phyloP scores from a whole-genome alignment of 2,797 vertebrate species.

The Rhinichthys osculus region DNA sequence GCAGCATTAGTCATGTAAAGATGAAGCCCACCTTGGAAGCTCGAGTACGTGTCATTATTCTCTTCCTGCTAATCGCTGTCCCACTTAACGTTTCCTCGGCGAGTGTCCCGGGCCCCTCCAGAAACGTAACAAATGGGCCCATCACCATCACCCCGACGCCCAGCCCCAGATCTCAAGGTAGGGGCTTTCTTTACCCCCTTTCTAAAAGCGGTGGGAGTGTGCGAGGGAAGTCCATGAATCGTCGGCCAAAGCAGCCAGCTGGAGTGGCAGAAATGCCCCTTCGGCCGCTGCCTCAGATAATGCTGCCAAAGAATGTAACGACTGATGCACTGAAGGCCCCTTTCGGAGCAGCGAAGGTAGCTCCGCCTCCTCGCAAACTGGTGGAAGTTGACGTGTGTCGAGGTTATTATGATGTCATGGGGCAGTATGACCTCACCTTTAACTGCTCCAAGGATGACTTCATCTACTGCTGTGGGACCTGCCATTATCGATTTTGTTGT shows the following conservation, averaged over 20 bases:
- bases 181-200: slow-evolving; percentile 60
- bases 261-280: slow-evolving; percentile 72
- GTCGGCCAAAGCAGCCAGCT: slow-evolving; percentile 61
- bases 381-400: slow-evolving; percentile 84
- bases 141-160: slow-evolving; percentile 64
- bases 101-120: slow-evolving; percentile 67
- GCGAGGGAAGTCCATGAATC: slow-evolving; percentile 66
- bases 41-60: slow-evolving; percentile 75
- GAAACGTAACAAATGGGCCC: slow-evolving; percentile 59
- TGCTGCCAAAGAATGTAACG: slow-evolving; percentile 81
- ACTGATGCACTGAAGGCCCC: slow-evolving; percentile 75
- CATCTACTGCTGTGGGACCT: slow-evolving; percentile 91
- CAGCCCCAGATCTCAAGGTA: slow-evolving; percentile 68
- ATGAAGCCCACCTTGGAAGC: slow-evolving; percentile 82
- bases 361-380: slow-evolving; percentile 69
- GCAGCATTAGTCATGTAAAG: slow-evolving; percentile 83
- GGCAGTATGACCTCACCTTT: slow-evolving; percentile 90
- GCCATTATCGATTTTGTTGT: slow-evolving; percentile 94
- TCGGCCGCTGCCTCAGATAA: slow-evolving; percentile 80
- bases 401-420: slow-evolving; percentile 94
- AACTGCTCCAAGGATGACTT: slow-evolving; percentile 91
- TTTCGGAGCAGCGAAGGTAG: slow-evolving; percentile 72
- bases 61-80: slow-evolving; percentile 77
- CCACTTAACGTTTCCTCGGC: slow-evolving; percentile 71
- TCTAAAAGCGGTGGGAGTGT: slow-evolving; percentile 66